Evolutionary conservation across 2,888 invertebrate species (phyloP).

Genomic region (Periphyllus acericola): DNA sequence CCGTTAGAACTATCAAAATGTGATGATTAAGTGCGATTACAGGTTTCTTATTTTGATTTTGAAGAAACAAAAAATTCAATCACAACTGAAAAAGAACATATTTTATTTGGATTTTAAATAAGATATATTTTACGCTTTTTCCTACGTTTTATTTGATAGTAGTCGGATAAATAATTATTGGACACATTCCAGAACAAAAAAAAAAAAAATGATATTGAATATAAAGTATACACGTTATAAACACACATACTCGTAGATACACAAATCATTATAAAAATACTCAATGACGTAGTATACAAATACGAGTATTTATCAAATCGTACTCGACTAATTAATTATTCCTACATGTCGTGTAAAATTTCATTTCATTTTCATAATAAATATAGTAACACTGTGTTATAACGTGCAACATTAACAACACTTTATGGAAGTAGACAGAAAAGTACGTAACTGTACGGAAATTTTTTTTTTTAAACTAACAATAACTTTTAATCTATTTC

Average conservation of each 20-base stretch:
- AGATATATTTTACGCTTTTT: conserved; percentile 4
- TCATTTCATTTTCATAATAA: too few species aligned
- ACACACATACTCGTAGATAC: neutral
- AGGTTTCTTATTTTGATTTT: neutral
- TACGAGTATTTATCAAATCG: too few species aligned
- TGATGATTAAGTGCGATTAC: neutral
- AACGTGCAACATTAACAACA: too few species aligned
- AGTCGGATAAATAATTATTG: conserved; percentile 16
- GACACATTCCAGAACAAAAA: conserved; percentile 21
- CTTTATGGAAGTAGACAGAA: too few species aligned
- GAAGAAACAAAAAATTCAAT: neutral
- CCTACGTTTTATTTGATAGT: conserved; percentile 3
- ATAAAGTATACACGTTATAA: neutral
- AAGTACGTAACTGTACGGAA: too few species aligned
- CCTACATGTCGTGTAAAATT: too few species aligned
- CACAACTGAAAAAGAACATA: neutral
- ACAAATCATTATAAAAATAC: neutral
- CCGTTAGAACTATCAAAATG: conserved; percentile 1
- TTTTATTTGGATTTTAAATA: neutral
- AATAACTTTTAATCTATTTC: too few species aligned
- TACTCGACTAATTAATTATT: too few species aligned
- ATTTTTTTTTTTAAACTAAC: too few species aligned
- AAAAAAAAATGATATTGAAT: conserved; percentile 15
- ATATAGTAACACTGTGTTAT: too few species aligned
- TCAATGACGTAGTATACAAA: neutral